Conservation (phyloP, 2,888 invertebrate genomes). For the Heteropelma amictum region DNA sequence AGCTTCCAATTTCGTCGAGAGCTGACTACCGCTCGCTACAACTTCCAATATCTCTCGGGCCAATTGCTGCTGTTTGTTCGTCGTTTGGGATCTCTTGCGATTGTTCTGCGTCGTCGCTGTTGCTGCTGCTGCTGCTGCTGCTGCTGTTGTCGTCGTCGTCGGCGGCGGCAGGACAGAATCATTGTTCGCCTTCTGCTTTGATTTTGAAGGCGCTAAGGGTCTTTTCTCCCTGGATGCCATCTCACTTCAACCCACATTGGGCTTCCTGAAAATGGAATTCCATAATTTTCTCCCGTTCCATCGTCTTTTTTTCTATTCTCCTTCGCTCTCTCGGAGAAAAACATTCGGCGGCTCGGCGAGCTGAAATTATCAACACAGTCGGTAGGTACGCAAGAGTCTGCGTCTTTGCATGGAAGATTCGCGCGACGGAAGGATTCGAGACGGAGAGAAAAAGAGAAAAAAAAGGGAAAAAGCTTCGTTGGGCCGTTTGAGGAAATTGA, state of each 20-base stretch:
- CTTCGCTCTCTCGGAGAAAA: no score
- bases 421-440: neutral
- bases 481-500: neutral
- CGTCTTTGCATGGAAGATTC: neutral
- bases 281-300: constrained; percentile 44
- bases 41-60: constrained; percentile 73
- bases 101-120: constrained; percentile 66
- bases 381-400: constrained; percentile 8
- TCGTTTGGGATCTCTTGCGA: constrained; percentile 66
- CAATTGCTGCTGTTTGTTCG: constrained; percentile 67
- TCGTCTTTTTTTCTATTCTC: no score
- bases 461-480: neutral
- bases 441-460: neutral
- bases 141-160: no score
- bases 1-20: constrained; percentile 72
- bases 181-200: constrained; percentile 76
- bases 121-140: no score
- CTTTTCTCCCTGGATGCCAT: constrained; percentile 78
- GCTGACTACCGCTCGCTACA: constrained; percentile 74
- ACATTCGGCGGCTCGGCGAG: constrained; percentile 11
- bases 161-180: constrained; percentile 70
- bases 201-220: constrained; percentile 77
- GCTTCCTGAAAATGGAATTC: constrained; percentile 72
- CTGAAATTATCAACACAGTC: constrained; percentile 29
- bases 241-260: constrained; percentile 78